A percentile compares a stretch with the other conserved stretches of the same genome.
These are phyloP conservation scores for Zelleria hepariella DNA, from an alignment of 2,888 invertebrate species.

Conservation along the genomic window DNA sequence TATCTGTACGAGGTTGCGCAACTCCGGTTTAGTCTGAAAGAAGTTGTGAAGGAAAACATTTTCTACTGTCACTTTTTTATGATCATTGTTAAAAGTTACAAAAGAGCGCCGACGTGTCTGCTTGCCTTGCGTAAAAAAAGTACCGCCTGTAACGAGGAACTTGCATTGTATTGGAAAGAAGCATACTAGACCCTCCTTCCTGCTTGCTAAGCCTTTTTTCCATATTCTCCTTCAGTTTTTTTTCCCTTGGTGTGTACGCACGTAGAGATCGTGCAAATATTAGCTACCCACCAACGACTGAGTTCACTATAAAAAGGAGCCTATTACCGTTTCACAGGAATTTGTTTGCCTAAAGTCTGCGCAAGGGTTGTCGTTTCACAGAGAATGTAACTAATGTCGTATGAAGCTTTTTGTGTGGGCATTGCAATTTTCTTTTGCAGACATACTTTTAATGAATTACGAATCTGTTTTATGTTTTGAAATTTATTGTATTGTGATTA, in stretches of 20 bases:
- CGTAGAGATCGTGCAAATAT: slow-evolving; percentile 5
- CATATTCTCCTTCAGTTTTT: not conserved
- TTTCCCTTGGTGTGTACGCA: not conserved
- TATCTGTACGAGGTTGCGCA: not conserved
- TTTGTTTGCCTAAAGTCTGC: slow-evolving; percentile 8
- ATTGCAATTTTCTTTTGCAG: not conserved
- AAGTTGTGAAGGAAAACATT: not conserved
- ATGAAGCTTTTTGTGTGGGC: not conserved
- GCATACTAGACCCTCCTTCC: not conserved
- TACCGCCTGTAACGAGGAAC: not conserved
- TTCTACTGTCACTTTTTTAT: not conserved
- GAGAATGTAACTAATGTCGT: not conserved
- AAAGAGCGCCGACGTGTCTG: not conserved
- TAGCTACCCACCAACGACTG: not conserved
- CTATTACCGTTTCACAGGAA: slow-evolving; percentile 11
- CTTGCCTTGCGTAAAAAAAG: not conserved
- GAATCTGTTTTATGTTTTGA: no score
- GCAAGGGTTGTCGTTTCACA: not conserved
- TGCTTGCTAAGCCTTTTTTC: not conserved
- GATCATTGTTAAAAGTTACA: slow-evolving; percentile 5
- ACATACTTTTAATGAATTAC: not conserved
- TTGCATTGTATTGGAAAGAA: not conserved
- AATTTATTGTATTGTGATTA: no score
- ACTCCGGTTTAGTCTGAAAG: slow-evolving; percentile 13
- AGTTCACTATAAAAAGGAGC: slow-evolving; percentile 7